A percentile compares a stretch with the other conserved stretches of the same genome.
Evolutionary conservation across 2,797 vertebrate species (phyloP).

Genomic region (Pristis pectinata): DNA sequence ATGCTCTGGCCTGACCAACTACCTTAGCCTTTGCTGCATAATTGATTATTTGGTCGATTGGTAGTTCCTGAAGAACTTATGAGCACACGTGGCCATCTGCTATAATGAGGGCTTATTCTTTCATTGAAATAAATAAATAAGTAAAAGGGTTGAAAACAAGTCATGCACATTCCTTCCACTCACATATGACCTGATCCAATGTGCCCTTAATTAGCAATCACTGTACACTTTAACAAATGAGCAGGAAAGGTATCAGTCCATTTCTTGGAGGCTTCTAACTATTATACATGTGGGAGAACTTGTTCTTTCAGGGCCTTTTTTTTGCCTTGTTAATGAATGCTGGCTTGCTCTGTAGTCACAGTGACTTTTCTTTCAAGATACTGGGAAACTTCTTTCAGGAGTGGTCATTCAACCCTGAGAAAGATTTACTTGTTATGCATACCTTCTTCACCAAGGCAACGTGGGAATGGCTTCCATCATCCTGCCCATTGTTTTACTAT

Average conservation of each 20-base stretch:
- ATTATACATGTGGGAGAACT: not conserved
- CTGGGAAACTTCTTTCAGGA: not conserved
- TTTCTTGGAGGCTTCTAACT: not conserved
- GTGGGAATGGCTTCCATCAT: constrained; percentile 6
- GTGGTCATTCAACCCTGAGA: not conserved
- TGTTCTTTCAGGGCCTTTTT: not conserved
- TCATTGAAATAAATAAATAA: not conserved
- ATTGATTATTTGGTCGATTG: not conserved
- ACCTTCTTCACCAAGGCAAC: constrained; percentile 23
- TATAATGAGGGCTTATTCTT: not conserved
- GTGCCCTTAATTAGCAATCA: not conserved
- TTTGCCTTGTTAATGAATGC: not conserved
- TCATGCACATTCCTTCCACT: not conserved
- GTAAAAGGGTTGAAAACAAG: not conserved
- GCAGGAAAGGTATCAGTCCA: not conserved
- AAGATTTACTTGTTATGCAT: not conserved
- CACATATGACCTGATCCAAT: not conserved
- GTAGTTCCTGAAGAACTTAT: not conserved
- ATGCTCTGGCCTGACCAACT: not conserved
- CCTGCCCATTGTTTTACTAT: constrained; percentile 6
- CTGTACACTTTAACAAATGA: not conserved
- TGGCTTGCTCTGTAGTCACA: not conserved
- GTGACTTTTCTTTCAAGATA: not conserved
- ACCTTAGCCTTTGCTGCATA: not conserved
- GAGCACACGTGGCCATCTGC: not conserved